Percentiles rank a stretch among this genome's conserved stretches.
phyloP scores from a whole-genome alignment of 2,888 invertebrate genomes.

The Melikaiella ostensackeni region DNA sequence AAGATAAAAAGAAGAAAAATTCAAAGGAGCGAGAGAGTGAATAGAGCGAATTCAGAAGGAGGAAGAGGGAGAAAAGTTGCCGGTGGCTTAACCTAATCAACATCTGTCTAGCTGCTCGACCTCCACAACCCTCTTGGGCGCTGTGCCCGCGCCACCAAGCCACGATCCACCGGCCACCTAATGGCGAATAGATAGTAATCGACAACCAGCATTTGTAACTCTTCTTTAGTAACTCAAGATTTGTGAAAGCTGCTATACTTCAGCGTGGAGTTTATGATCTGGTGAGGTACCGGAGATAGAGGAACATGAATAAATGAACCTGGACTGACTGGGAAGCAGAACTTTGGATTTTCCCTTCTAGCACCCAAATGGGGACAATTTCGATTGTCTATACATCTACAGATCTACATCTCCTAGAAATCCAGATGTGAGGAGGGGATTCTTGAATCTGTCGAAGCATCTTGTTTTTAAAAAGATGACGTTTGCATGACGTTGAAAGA shows the following conservation, averaged over 20 bases:
- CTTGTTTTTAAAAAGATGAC: neutral
- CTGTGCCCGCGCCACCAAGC: slow-evolving; percentile 8
- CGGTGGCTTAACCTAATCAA: slow-evolving; percentile 70
- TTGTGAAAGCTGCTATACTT: neutral
- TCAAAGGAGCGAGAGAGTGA: slow-evolving; percentile 32
- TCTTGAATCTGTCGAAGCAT: neutral
- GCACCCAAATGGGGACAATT: too few species aligned
- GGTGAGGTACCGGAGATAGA: too few species aligned
- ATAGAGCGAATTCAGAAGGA: slow-evolving; percentile 51
- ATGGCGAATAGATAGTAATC: slow-evolving; percentile 17
- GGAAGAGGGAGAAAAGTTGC: slow-evolving; percentile 55
- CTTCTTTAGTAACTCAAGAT: neutral
- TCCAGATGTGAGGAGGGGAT: too few species aligned
- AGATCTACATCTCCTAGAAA: too few species aligned
- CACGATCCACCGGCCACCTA: slow-evolving; percentile 17
- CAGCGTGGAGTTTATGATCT: too few species aligned
- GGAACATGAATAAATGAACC: too few species aligned
- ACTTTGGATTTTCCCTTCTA: too few species aligned
- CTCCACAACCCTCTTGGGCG: slow-evolving; percentile 52
- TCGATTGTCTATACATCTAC: too few species aligned
- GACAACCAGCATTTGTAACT: slow-evolving; percentile 10
- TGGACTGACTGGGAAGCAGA: too few species aligned
- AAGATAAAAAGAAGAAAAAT: slow-evolving; percentile 43
- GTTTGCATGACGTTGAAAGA: neutral
- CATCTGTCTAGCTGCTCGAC: slow-evolving; percentile 69